A percentile compares a stretch with the other conserved stretches of the same genome.
These are phyloP conservation scores for Arge pagana DNA, from an alignment of 2,888 invertebrate species.

Conservation along the genomic window DNA sequence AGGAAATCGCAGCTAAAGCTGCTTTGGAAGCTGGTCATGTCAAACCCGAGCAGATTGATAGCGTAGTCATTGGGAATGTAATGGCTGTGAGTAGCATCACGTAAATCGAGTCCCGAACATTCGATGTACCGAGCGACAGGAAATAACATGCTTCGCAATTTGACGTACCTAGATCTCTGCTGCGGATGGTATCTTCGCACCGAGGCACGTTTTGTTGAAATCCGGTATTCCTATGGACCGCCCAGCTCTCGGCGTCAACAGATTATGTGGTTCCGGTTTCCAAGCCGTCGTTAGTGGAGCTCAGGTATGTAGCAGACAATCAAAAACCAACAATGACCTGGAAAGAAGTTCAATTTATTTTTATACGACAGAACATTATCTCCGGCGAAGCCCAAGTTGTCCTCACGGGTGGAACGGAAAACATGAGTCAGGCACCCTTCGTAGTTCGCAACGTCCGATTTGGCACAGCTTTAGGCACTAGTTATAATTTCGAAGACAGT, in stretches of 20 bases:
- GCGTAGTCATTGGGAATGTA: constrained; percentile 89
- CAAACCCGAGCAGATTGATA: constrained; percentile 84
- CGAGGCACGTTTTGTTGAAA: constrained; percentile 86
- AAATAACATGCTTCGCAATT: neutral
- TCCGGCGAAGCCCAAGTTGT: constrained; percentile 84
- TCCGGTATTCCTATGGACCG: constrained; percentile 83
- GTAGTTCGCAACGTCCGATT: constrained; percentile 83
- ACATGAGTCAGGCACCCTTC: constrained; percentile 93
- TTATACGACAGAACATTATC: constrained; percentile 74
- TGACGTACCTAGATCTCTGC: constrained; percentile 67
- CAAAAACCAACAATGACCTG: neutral
- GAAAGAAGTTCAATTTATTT: constrained; percentile 3
- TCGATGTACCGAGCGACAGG: neutral
- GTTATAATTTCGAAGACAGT: constrained; percentile 81
- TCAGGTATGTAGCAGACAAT: constrained; percentile 66
- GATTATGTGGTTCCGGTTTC: constrained; percentile 97
- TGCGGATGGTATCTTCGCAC: constrained; percentile 81
- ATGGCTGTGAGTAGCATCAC: constrained; percentile 68
- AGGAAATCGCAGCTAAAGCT: constrained; percentile 79
- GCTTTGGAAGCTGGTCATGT: constrained; percentile 80
- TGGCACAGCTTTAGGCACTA: constrained; percentile 82
- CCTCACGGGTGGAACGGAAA: constrained; percentile 91
- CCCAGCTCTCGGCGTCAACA: constrained; percentile 87
- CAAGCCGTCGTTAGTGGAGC: constrained; percentile 90
- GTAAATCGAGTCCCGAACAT: neutral